A percentile compares a stretch with the other conserved stretches of the same genome.
Conservation (phyloP, 2,888 invertebrate species). For the Protodeltote pygarga region DNA sequence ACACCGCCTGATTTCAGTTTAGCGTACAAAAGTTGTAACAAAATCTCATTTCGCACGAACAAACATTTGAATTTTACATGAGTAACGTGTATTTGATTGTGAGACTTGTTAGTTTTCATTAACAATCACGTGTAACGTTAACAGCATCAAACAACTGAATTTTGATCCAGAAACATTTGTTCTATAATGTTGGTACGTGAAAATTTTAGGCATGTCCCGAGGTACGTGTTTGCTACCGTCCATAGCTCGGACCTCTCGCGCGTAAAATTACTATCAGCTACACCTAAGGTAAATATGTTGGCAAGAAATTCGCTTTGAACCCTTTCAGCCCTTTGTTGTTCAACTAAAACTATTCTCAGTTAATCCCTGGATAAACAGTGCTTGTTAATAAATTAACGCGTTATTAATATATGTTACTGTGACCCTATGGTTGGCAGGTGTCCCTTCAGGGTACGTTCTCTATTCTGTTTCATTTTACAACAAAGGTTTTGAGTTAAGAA, state of each 20-base stretch:
- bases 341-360: constrained; percentile 86
- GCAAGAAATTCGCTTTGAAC: constrained; percentile 87
- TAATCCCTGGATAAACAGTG: constrained; percentile 86
- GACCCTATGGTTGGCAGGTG: constrained; percentile 82
- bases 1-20: constrained; percentile 47
- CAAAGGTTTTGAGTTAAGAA: constrained; percentile 80
- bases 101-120: constrained; percentile 59
- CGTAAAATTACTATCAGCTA: constrained; percentile 86
- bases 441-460: constrained; percentile 72
- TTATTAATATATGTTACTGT: constrained; percentile 86
- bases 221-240: constrained; percentile 66
- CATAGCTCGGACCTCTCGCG: constrained; percentile 81
- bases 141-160: constrained; percentile 69
- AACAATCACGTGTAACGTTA: constrained; percentile 60
- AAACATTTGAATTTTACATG: constrained; percentile 52
- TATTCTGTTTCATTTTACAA: constrained; percentile 73
- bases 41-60: constrained; percentile 51
- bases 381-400: constrained; percentile 86
- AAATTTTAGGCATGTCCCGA: constrained; percentile 73
- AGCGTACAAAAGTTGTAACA: constrained; percentile 50
- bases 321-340: constrained; percentile 85
- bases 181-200: constrained; percentile 59
- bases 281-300: constrained; percentile 86
- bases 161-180: constrained; percentile 68
- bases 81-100: constrained; percentile 55